phyloP scores from a whole-genome alignment of 1,140 invertebrate genomes.

The Doryteuthis pealeii region DNA sequence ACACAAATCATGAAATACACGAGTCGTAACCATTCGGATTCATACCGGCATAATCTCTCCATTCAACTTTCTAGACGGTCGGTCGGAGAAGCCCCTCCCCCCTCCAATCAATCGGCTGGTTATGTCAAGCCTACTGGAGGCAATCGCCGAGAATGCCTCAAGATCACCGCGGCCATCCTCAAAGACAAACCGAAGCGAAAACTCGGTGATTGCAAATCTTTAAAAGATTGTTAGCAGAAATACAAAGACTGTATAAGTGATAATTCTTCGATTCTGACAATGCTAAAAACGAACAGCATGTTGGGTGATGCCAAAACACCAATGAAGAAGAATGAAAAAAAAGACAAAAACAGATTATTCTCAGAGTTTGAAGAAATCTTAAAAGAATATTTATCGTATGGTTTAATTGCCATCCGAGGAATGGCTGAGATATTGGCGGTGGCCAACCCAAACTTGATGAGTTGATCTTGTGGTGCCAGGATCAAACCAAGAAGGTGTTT shows the following conservation, averaged over 20 bases:
- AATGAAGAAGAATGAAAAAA: slow-evolving; percentile 33
- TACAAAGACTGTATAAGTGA: slow-evolving; percentile 39
- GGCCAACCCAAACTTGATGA: slow-evolving; percentile 34
- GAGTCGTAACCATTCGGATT: too few species aligned
- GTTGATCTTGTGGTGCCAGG: slow-evolving; percentile 47
- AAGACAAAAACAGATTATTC: slow-evolving; percentile 33
- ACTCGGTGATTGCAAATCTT: slow-evolving; percentile 35
- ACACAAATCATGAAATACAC: too few species aligned
- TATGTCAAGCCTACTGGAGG: too few species aligned
- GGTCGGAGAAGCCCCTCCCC: too few species aligned
- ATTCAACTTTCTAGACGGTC: too few species aligned
- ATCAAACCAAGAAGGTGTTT: slow-evolving; percentile 45
- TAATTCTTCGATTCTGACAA: slow-evolving; percentile 25
- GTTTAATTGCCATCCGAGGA: slow-evolving; percentile 43
- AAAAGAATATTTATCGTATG: slow-evolving; percentile 44
- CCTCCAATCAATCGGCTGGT: too few species aligned
- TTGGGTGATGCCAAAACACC: slow-evolving; percentile 39
- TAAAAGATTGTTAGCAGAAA: slow-evolving; percentile 37
- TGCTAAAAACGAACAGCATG: slow-evolving; percentile 39
- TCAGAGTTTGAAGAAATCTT: slow-evolving; percentile 38
- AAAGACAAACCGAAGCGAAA: slow-evolving; percentile 26
- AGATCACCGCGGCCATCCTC: slow-evolving; percentile 28
- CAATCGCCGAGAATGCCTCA: slow-evolving; percentile 35
- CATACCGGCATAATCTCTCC: too few species aligned
- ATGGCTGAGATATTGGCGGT: slow-evolving; percentile 38